Base-by-base conservation (phyloP, 2,888 invertebrate genomes). In the Drosophila sordidula region DNA sequence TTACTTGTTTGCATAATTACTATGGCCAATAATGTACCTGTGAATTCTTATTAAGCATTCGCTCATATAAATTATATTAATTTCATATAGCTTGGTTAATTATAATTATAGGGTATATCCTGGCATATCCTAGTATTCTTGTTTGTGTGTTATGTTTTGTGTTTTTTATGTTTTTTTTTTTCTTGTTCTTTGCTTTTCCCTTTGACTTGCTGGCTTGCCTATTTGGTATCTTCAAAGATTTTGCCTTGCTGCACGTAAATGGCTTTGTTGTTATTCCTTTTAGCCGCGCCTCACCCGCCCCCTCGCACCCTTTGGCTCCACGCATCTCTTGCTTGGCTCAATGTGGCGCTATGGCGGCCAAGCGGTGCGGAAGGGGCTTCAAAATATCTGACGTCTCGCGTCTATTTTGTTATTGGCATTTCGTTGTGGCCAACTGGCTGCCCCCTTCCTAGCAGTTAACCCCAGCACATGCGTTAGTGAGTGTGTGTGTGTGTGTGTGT, bases 321-420 rank as follows among this genome's bases (percentile, higher is more conserved):
- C 39, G 11, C 12, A 22, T 51, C 56, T 51, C 45, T 57, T 57
- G 46, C 42, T 32, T 14, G 16, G 14, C 70, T 49, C 71, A 51
- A 71, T 70, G 63, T 69, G 58, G 22, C 16, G 47, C 44, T 16
- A 36, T 2, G 47, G 52, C 26, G 47, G 38, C 38, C 6, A 12
- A 12, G 32, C 26, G 16, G 50, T 3, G 44, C 16, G 41, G 52
- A 46, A 29, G 16, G 36, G 18, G 58, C 46, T 26, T 12, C 46
- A 54, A 66, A 70, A 67, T 63, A 72, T 65, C 75, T 72, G 62
- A 52, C 26, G 59, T 63, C 63, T 64, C 51, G 69, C 67, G 57
- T 72, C 46, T 78, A 65, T 66, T 63, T 78, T 70, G 66, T 75
- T 78, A 78, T 81, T 72, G 79, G 78, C 39, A 78, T 72, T 81